Percentiles rank a stretch among this genome's conserved stretches.
Conservation (phyloP, 2,888 invertebrate species). For the Trilocha varians region DNA sequence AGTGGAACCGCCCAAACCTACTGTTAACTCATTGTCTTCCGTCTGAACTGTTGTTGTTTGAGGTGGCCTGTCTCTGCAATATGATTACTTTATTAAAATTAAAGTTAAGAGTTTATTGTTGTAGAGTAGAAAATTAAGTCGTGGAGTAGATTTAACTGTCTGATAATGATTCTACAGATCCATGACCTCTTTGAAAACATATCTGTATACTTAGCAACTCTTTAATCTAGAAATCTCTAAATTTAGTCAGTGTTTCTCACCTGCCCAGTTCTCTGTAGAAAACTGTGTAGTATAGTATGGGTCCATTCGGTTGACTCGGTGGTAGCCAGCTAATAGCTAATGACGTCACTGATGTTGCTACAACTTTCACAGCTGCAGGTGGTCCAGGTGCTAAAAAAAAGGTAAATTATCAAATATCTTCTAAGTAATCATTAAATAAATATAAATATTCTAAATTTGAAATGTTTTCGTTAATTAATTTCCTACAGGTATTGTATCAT, state of each 20-base stretch:
- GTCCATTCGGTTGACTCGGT: slow-evolving; percentile 86
- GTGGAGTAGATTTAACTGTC: too few species aligned
- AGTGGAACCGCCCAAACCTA: slow-evolving; percentile 68
- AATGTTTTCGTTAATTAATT: too few species aligned
- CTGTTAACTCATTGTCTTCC: slow-evolving; percentile 45
- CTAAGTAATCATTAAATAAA: neutral
- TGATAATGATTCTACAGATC: too few species aligned
- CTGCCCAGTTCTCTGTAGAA: slow-evolving; percentile 82
- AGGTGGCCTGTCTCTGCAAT: slow-evolving; percentile 63
- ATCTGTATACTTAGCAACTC: neutral
- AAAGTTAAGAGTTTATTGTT: too few species aligned
- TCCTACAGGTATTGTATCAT: too few species aligned
- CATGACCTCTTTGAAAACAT: too few species aligned
- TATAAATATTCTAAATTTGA: neutral
- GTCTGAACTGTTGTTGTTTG: slow-evolving; percentile 59
- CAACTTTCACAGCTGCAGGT: slow-evolving; percentile 88
- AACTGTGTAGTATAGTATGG: slow-evolving; percentile 85
- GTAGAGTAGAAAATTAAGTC: too few species aligned
- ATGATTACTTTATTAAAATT: too few species aligned
- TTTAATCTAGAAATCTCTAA: neutral
- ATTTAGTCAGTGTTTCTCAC: slow-evolving; percentile 27
- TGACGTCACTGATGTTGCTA: slow-evolving; percentile 85
- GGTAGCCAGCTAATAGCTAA: slow-evolving; percentile 89
- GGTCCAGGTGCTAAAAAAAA: slow-evolving; percentile 81
- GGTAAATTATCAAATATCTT: neutral